These are phyloP conservation scores for Tachysurus vachellii DNA, from an alignment of 2,113 vertebrate species.

Conservation along the genomic window DNA sequence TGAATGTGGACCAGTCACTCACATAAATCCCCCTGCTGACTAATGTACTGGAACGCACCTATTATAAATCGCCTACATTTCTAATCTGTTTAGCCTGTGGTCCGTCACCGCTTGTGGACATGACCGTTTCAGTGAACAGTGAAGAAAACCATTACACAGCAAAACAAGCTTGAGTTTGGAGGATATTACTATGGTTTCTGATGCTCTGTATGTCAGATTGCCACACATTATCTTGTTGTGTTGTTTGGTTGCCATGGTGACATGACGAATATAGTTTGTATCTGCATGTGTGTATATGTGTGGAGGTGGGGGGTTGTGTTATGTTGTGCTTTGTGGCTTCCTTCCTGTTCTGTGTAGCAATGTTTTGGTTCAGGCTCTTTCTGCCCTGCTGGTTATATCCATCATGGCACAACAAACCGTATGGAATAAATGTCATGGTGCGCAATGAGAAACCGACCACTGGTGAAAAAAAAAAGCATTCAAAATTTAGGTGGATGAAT, in stretches of 20 bases:
- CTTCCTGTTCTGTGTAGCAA: conserved; percentile 47
- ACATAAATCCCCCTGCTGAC: conserved; percentile 17
- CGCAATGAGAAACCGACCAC: background rate
- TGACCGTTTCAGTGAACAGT: background rate
- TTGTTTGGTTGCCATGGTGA: conserved; percentile 64
- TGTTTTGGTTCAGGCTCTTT: conserved; percentile 5
- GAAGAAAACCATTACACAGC: background rate
- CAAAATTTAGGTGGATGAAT: background rate
- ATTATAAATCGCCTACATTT: background rate
- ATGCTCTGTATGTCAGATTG: conserved; percentile 1
- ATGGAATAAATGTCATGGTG: background rate
- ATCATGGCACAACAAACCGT: background rate
- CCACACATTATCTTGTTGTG: conserved; percentile 43
- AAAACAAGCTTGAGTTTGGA: background rate
- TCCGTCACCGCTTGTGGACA: conserved; percentile 5
- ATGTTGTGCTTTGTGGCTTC: conserved; percentile 31
- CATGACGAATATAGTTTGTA: background rate
- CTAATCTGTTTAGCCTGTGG: conserved; percentile 39
- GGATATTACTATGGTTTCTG: background rate
- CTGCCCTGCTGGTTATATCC: conserved; percentile 20
- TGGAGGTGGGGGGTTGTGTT: background rate
- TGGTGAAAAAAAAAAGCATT: background rate
- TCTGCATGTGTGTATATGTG: background rate
- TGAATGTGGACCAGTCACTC: background rate
- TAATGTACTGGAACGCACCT: conserved; percentile 30